phyloP scores from a whole-genome alignment of 2,113 vertebrate genomes.

The Psittacula cyanocephala region DNA sequence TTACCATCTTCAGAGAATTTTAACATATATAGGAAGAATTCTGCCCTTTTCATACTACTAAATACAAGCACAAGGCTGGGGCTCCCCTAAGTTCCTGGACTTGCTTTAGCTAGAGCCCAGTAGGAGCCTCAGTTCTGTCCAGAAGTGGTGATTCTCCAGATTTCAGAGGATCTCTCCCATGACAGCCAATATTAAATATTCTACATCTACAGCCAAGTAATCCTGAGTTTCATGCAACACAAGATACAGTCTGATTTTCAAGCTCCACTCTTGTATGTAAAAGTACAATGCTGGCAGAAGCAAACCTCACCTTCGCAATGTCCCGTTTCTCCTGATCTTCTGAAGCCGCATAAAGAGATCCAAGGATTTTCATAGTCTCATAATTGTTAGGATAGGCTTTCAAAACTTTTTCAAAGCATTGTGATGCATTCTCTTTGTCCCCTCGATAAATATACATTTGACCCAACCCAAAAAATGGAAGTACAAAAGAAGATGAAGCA shows the following conservation, averaged over 20 bases:
- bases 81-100: neutral
- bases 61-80: neutral
- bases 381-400: slow-evolving; percentile 99
- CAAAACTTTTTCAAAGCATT: slow-evolving; percentile 98
- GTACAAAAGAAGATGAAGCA: slow-evolving; percentile 94
- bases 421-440: slow-evolving; percentile 97
- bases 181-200: neutral
- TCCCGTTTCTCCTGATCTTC: slow-evolving; percentile 98
- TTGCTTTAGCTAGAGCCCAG: neutral
- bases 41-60: neutral
- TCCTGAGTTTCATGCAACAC: neutral
- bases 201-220: neutral
- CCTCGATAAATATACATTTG: slow-evolving; percentile 99
- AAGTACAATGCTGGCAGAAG: neutral
- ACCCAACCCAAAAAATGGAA: slow-evolving; percentile 97
- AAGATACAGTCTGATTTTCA: neutral
- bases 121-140: neutral
- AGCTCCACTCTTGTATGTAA: neutral
- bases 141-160: neutral
- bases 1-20: neutral
- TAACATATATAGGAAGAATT: neutral
- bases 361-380: slow-evolving; percentile 99
- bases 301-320: slow-evolving; percentile 86
- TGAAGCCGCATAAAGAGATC: slow-evolving; percentile 94
- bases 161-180: neutral